These are phyloP conservation scores for Nymphicus hollandicus DNA, from an alignment of 2,113 vertebrate genomes.

Conservation along the genomic window DNA sequence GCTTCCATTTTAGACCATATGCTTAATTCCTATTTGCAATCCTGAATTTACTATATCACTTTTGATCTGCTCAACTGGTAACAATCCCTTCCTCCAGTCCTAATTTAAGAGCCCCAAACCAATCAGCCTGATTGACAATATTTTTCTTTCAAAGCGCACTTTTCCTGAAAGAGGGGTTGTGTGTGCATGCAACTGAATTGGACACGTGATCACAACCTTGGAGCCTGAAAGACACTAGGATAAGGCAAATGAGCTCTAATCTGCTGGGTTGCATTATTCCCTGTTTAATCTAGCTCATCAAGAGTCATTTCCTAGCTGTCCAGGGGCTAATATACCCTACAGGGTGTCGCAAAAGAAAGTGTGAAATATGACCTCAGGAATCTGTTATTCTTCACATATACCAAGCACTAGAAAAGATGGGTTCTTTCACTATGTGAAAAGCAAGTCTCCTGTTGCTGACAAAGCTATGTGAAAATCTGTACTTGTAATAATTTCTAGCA, in stretches of 20 bases:
- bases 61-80: neutral
- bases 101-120: neutral
- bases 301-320: conserved; percentile 6
- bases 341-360: conserved; percentile 29
- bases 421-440: conserved; percentile 65
- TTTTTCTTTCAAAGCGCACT: neutral
- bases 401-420: conserved; percentile 49
- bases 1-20: conserved; percentile 24
- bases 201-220: neutral
- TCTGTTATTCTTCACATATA: conserved; percentile 50
- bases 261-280: neutral
- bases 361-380: conserved; percentile 68
- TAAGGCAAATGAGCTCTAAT: conserved; percentile 1
- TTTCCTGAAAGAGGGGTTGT: neutral
- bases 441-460: conserved; percentile 39
- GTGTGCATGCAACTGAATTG: neutral
- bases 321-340: neutral
- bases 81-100: neutral
- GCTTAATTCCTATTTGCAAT: neutral
- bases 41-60: neutral
- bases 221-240: neutral
- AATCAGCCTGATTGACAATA: neutral
- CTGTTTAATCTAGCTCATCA: conserved; percentile 10
- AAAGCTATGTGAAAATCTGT: conserved; percentile 46
- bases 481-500: conserved; percentile 32